Conservation (phyloP, 2,113 vertebrate species). For the Tupaia tana region DNA sequence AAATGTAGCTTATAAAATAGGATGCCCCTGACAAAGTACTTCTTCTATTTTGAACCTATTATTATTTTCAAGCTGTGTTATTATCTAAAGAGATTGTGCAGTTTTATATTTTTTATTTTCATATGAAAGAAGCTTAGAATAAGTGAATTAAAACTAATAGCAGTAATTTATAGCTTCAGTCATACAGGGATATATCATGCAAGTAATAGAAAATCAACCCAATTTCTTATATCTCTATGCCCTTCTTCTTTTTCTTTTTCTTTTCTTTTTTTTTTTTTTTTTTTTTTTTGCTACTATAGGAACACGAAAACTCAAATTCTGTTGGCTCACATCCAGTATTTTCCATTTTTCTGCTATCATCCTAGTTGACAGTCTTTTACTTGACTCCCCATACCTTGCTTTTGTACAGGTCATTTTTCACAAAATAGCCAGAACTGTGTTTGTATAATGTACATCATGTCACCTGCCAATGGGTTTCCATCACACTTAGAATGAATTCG, state of each 20-base stretch:
- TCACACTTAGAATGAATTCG: background rate
- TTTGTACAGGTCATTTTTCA: slow-evolving; percentile 3
- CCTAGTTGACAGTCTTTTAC: background rate
- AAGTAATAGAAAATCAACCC: background rate
- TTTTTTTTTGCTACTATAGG: background rate
- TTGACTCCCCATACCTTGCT: background rate
- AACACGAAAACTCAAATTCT: background rate
- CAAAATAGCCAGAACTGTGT: background rate
- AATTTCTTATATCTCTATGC: background rate
- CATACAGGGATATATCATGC: background rate
- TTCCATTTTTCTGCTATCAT: background rate
- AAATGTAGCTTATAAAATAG: background rate
- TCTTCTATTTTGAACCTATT: background rate
- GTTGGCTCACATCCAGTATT: background rate
- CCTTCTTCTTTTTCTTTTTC: background rate
- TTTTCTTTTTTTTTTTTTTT: background rate
- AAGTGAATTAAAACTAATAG: slow-evolving; percentile 8
- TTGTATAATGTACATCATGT: background rate
- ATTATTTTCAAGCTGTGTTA: slow-evolving; percentile 13
- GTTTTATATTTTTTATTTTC: background rate
- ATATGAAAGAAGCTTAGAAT: background rate
- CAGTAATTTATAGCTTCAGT: background rate
- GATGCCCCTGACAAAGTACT: background rate
- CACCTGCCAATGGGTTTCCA: background rate
- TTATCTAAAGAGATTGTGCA: background rate